A percentile compares a stretch with the other conserved stretches of the same genome.
phyloP scores from a whole-genome alignment of 2,888 invertebrate genomes.

The Tineola bisselliella region DNA sequence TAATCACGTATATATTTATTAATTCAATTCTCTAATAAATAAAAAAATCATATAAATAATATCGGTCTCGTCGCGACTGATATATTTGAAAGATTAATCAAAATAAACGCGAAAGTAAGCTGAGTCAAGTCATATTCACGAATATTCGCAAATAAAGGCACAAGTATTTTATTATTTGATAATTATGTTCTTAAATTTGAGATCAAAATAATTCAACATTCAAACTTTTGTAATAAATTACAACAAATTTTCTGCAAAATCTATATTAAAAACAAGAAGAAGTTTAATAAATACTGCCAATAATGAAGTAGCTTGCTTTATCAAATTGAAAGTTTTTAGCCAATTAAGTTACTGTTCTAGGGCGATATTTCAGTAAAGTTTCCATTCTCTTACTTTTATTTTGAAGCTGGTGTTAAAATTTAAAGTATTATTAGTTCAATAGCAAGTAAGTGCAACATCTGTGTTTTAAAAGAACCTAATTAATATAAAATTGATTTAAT shows the following conservation, averaged over 20 bases:
- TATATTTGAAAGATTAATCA: no score
- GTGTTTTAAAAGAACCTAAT: not conserved
- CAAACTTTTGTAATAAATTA: not conserved
- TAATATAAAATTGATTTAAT: slow-evolving; percentile 1
- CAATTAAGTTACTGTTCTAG: slow-evolving; percentile 13
- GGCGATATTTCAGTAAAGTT: not conserved
- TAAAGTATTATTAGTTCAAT: not conserved
- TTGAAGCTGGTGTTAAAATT: slow-evolving; percentile 2
- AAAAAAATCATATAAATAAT: no score
- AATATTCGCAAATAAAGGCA: no score
- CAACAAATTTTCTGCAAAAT: not conserved
- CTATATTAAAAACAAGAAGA: not conserved
- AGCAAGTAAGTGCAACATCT: not conserved
- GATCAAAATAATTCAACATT: not conserved
- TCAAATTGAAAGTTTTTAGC: slow-evolving; percentile 33
- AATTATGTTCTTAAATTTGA: no score
- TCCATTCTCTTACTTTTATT: not conserved
- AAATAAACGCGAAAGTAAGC: no score
- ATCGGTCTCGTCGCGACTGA: no score
- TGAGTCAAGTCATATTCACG: not conserved
- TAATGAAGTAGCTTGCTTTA: slow-evolving; percentile 25
- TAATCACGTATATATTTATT: no score
- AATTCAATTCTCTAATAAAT: no score
- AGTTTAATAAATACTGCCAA: not conserved
- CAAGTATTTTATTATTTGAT: not conserved